Percentiles rank a stretch among this genome's conserved stretches.
phyloP scores from a whole-genome alignment of 2,888 invertebrate genomes.

The Hydroisotoma schaefferi region DNA sequence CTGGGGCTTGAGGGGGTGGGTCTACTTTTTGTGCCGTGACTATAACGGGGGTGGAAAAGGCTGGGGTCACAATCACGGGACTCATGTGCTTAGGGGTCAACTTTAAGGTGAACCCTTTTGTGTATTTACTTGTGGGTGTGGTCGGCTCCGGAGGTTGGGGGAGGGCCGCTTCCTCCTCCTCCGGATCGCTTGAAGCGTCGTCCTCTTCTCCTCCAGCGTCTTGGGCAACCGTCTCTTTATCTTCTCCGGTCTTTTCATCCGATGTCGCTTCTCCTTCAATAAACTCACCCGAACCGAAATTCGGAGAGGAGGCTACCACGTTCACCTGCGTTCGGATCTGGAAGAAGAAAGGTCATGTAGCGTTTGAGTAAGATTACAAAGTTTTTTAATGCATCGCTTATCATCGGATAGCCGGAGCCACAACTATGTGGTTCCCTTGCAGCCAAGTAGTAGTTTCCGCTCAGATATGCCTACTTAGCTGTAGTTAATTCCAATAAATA shows the following conservation, averaged over 20 bases:
- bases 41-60: constrained; percentile 20
- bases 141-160: constrained; percentile 16
- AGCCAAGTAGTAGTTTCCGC: too few species aligned
- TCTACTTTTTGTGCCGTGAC: constrained; percentile 35
- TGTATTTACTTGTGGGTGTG: constrained; percentile 30
- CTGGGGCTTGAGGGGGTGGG: constrained; percentile 27
- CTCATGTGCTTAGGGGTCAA: constrained; percentile 33
- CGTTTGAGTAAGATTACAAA: too few species aligned
- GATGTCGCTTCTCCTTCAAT: constrained; percentile 4
- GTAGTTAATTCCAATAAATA: too few species aligned
- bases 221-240: background rate
- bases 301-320: constrained; percentile 24
- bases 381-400: too few species aligned
- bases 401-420: too few species aligned
- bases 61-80: constrained; percentile 29
- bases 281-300: constrained; percentile 10
- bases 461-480: too few species aligned
- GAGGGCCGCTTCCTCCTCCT: background rate
- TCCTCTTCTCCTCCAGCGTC: background rate
- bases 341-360: constrained; percentile 2
- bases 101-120: constrained; percentile 46
- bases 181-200: background rate
- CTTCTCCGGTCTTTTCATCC: background rate
- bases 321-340: constrained; percentile 40
- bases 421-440: too few species aligned